Percentiles rank a stretch among this genome's conserved stretches.
phyloP scores from a whole-genome alignment of 2,113 vertebrate species.

The Cynoglossus semilaevis region DNA sequence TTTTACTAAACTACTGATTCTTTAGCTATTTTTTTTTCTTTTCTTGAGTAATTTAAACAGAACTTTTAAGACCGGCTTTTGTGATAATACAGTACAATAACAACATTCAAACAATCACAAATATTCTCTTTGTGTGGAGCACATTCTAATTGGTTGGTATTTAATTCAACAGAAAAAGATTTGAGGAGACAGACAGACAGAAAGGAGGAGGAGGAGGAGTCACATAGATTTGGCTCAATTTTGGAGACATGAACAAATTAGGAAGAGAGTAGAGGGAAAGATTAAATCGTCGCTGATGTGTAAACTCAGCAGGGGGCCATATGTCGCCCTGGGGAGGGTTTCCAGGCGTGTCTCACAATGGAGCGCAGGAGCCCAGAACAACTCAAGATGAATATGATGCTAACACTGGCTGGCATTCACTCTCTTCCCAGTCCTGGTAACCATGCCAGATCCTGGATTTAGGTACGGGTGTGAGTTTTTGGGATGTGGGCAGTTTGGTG shows the following conservation, averaged over 20 bases:
- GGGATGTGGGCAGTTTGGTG: constrained; percentile 55
- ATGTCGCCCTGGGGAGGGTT: constrained; percentile 64
- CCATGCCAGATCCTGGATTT: constrained; percentile 73
- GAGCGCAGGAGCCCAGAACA: constrained; percentile 44
- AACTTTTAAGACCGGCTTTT: too few species aligned
- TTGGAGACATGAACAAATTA: constrained; percentile 42
- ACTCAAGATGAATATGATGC: constrained; percentile 55
- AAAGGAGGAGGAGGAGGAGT: constrained; percentile 36
- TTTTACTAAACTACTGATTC: too few species aligned
- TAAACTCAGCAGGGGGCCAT: constrained; percentile 51
- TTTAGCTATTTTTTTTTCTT: too few species aligned
- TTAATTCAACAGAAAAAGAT: constrained; percentile 38
- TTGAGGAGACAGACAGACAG: constrained; percentile 54
- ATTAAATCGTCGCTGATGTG: constrained; percentile 10
- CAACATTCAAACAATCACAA: constrained; percentile 13
- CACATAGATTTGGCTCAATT: constrained; percentile 62
- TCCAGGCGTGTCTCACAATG: constrained; percentile 43
- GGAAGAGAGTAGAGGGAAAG: constrained; percentile 21
- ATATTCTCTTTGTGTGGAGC: constrained; percentile 32
- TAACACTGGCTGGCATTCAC: constrained; percentile 66
- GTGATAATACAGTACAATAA: background rate
- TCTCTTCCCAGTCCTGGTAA: constrained; percentile 71
- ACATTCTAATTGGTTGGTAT: constrained; percentile 19
- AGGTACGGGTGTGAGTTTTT: constrained; percentile 38
- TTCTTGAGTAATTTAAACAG: too few species aligned